phyloP scores from a whole-genome alignment of 2,888 invertebrate genomes.

The Melieria crassipennis region DNA sequence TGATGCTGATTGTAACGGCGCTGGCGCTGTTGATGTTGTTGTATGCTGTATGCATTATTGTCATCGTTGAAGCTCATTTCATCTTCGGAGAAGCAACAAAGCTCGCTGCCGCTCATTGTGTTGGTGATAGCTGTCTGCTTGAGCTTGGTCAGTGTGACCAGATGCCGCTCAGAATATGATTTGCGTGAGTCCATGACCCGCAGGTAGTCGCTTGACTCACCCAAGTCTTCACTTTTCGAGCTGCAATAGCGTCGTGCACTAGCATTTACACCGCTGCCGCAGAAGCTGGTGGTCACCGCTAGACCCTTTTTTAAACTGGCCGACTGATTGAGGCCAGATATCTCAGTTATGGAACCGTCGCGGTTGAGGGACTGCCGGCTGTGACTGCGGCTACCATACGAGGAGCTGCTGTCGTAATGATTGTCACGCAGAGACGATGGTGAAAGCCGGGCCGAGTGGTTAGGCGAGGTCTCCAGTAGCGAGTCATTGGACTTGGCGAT shows the following conservation, averaged over 20 bases:
- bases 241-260: constrained; percentile 56
- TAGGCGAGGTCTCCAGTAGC: constrained; percentile 61
- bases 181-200: constrained; percentile 61
- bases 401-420: constrained; percentile 58
- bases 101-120: constrained; percentile 53
- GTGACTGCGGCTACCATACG: constrained; percentile 53
- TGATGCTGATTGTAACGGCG: constrained; percentile 34
- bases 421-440: constrained; percentile 60
- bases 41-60: constrained; percentile 55
- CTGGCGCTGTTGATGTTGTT: constrained; percentile 42
- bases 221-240: constrained; percentile 61
- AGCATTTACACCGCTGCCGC: constrained; percentile 48
- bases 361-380: constrained; percentile 54
- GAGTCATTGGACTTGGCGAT: constrained; percentile 66
- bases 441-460: constrained; percentile 57
- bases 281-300: constrained; percentile 55
- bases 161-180: constrained; percentile 62
- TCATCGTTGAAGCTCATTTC: constrained; percentile 63
- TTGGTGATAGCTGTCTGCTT: constrained; percentile 64
- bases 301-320: constrained; percentile 36
- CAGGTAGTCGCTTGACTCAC: constrained; percentile 56
- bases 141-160: constrained; percentile 59
- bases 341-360: constrained; percentile 54
- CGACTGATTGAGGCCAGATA: constrained; percentile 42
- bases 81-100: constrained; percentile 54